These are phyloP conservation scores for Bellardia bayeri DNA, from an alignment of 2,888 invertebrate genomes.

Conservation along the genomic window DNA sequence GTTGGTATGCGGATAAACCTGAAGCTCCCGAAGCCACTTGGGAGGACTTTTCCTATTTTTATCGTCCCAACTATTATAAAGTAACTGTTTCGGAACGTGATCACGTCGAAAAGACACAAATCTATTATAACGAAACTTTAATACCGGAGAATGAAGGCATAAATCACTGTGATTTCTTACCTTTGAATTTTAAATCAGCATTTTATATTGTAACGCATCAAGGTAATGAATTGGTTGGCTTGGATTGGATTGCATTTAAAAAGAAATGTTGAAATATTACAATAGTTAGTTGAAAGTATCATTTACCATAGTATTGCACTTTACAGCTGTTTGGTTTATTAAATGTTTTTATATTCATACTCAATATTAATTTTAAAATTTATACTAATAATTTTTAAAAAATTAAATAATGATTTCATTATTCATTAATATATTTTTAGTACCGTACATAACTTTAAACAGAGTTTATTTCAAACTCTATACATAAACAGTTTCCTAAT, in stretches of 20 bases:
- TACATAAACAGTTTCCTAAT: no score
- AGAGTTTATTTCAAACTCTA: no score
- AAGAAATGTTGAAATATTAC: no score
- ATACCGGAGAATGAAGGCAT: slow-evolving; percentile 82
- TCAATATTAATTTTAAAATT: no score
- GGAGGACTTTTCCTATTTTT: slow-evolving; percentile 84
- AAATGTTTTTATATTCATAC: no score
- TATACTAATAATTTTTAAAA: no score
- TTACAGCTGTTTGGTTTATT: no score
- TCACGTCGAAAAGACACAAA: slow-evolving; percentile 81
- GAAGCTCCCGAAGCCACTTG: slow-evolving; percentile 85
- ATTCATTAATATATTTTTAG: no score
- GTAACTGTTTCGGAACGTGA: slow-evolving; percentile 85
- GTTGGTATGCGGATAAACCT: slow-evolving; percentile 82
- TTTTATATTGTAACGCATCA: slow-evolving; percentile 84
- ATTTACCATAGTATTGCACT: no score
- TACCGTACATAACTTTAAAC: no score
- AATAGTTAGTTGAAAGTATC: no score
- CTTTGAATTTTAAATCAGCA: slow-evolving; percentile 84
- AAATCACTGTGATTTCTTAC: slow-evolving; percentile 82
- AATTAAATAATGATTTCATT: no score
- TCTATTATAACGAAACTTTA: slow-evolving; percentile 83
- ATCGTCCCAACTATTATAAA: slow-evolving; percentile 82
- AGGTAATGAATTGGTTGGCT: slow-evolving; percentile 80
- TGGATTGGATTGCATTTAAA: not conserved